Evolutionary conservation across 2,888 invertebrate genomes (phyloP).

Genomic region (Platerodrilus igneus): DNA sequence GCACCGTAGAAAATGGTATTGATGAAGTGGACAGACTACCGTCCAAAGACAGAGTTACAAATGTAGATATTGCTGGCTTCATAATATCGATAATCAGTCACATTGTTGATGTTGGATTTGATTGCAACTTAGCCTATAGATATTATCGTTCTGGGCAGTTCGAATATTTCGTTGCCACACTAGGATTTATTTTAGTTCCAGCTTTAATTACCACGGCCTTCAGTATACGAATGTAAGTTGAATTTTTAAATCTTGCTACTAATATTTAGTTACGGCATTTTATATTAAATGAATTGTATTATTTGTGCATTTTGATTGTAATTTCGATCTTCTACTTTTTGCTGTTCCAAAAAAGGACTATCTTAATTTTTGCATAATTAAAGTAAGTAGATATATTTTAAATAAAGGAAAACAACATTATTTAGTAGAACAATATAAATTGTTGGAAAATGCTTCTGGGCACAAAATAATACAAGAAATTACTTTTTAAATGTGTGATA

Average conservation of each 20-base stretch:
- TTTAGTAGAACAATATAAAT: too few species aligned
- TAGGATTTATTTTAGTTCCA: constrained; percentile 67
- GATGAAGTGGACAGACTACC: constrained; percentile 60
- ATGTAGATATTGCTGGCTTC: constrained; percentile 62
- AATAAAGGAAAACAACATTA: too few species aligned
- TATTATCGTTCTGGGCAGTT: constrained; percentile 55
- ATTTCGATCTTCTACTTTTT: too few species aligned
- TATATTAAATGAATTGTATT: too few species aligned
- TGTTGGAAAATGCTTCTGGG: too few species aligned
- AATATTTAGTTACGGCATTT: too few species aligned
- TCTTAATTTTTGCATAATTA: too few species aligned
- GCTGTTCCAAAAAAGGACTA: too few species aligned
- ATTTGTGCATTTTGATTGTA: too few species aligned
- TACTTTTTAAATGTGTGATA: too few species aligned
- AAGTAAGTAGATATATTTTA: too few species aligned
- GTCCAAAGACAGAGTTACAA: constrained; percentile 54
- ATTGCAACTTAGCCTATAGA: constrained; percentile 64
- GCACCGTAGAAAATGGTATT: constrained; percentile 26
- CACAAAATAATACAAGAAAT: too few species aligned
- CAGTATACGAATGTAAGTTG: constrained; percentile 66
- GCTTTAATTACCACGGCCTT: constrained; percentile 71
- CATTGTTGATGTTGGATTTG: constrained; percentile 63
- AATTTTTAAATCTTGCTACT: constrained; percentile 1
- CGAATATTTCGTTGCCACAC: constrained; percentile 63
- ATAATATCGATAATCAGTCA: constrained; percentile 64